These are phyloP conservation scores for Lysandra bellargus DNA, from an alignment of 2,888 invertebrate species.

Conservation along the genomic window DNA sequence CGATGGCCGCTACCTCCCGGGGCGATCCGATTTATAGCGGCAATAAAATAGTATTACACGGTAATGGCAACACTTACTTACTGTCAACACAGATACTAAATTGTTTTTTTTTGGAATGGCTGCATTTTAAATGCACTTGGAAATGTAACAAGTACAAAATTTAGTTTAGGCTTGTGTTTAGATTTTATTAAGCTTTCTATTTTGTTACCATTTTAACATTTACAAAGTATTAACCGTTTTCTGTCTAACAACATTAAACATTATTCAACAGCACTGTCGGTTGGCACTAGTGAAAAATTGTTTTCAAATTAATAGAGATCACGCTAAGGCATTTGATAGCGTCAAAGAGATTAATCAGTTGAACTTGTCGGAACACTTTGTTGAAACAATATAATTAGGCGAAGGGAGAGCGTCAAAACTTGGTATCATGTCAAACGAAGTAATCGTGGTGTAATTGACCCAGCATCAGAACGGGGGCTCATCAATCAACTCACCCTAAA, in stretches of 20 bases:
- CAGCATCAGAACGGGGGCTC: slow-evolving; percentile 70
- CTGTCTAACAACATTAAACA: neutral
- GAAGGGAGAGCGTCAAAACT: slow-evolving; percentile 37
- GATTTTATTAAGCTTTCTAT: neutral
- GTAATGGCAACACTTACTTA: slow-evolving; percentile 47
- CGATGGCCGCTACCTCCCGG: slow-evolving; percentile 76
- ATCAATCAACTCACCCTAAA: slow-evolving; percentile 70
- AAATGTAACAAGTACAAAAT: neutral
- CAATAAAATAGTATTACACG: slow-evolving; percentile 70
- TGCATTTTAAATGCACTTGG: neutral
- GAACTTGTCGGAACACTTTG: slow-evolving; percentile 23
- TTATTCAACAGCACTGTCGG: neutral
- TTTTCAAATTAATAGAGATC: neutral
- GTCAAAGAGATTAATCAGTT: slow-evolving; percentile 3
- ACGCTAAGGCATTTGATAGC: neutral
- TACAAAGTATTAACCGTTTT: too few species aligned
- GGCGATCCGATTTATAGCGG: slow-evolving; percentile 75
- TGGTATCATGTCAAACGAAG: slow-evolving; percentile 75
- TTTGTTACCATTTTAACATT: too few species aligned
- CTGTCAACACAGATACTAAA: slow-evolving; percentile 19
- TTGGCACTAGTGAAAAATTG: neutral
- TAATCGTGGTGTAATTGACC: slow-evolving; percentile 73
- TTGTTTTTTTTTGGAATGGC: neutral
- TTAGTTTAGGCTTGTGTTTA: neutral
- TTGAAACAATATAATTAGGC: slow-evolving; percentile 24